Conservation (phyloP, 2,888 invertebrate species). For the Panopea generosa region DNA sequence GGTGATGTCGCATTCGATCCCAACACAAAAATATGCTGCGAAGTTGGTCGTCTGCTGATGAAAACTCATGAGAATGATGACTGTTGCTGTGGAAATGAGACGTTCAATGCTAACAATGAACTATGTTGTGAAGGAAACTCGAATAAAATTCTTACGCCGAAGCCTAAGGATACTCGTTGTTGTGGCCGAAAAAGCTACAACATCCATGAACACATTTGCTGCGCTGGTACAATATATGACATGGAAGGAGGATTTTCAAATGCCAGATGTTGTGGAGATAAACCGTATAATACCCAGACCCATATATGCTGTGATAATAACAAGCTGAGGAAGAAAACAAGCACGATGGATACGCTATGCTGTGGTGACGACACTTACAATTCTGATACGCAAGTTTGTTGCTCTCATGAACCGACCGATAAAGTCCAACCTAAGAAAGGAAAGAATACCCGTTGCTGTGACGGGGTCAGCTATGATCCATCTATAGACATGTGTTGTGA, state of each 20-base stretch:
- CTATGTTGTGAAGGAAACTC: constrained; percentile 44
- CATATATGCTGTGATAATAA: constrained; percentile 48
- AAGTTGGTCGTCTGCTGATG: constrained; percentile 28
- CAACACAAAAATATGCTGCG: constrained; percentile 42
- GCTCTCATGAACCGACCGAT: constrained; percentile 34
- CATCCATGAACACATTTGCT: constrained; percentile 45
- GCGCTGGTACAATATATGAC: constrained; percentile 35
- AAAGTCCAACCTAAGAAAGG: constrained; percentile 45
- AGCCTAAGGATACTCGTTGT: constrained; percentile 39
- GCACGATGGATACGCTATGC: constrained; percentile 46
- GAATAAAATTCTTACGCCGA: constrained; percentile 32
- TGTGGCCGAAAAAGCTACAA: constrained; percentile 43
- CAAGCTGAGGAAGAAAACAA: constrained; percentile 29
- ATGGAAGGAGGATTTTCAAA: constrained; percentile 40
- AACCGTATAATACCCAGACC: constrained; percentile 26
- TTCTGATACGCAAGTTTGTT: constrained; percentile 42
- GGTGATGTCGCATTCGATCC: constrained; percentile 37
- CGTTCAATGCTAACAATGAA: constrained; percentile 23
- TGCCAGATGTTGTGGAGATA: constrained; percentile 41
- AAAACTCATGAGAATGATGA: constrained; percentile 37
- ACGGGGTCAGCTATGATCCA: constrained; percentile 43
- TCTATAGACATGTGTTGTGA: constrained; percentile 46
- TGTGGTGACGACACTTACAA: constrained; percentile 49
- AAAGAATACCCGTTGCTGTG: constrained; percentile 41
- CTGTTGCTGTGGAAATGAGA: constrained; percentile 49